Base-by-base conservation (phyloP, 2,888 invertebrate genomes). In the Coenonympha glycerion region DNA sequence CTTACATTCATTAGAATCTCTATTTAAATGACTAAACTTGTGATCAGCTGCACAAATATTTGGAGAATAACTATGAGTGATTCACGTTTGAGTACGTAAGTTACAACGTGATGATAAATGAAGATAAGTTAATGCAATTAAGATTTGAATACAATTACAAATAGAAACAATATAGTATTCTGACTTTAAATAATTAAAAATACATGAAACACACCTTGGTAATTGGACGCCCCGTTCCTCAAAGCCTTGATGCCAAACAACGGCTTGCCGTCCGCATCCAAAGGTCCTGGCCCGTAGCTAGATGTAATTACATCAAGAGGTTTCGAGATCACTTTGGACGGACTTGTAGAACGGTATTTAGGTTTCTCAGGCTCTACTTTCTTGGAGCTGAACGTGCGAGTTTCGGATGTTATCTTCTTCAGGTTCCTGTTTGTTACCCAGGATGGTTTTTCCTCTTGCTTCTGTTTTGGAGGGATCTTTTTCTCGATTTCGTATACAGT, bases 201-300 rank as follows among this genome's bases (percentile, higher is more conserved):
- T 11, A 6, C 6, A 30, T 6, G 30, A 13, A 16, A 50, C 39
- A 69, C 72, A 92, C 92, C 92, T 89, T 91, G 90, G 62, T 89
- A 90, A 72, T 90, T 90, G 62, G 89, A 87, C 66, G 89, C 88
- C 51, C 89, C 89, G 64, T 89, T 89, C 62, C 83, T 75, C 52
- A 95, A 86, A 49, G 95, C 94, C 68, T 89, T 90, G 61, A 95
- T 90, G 47, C 95, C 95, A 78, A 95, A 95, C 50, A 95, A 84
- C 16, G 94, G 94, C 50, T 89, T 87, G 8, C 95, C 94, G 61
- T 93, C 91, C 58, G 94, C 93, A 69, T 95, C 95, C 2, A 92
- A 91, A 19, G 95, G 95, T 0, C 95, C 95, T 1, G 93, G 92
- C 1, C 94, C 94, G 73, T 95, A 95, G 71, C 93, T 92, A 1